These are phyloP conservation scores for Brachynemurus nebulosus DNA, from an alignment of 2,888 invertebrate genomes.

Conservation along the genomic window DNA sequence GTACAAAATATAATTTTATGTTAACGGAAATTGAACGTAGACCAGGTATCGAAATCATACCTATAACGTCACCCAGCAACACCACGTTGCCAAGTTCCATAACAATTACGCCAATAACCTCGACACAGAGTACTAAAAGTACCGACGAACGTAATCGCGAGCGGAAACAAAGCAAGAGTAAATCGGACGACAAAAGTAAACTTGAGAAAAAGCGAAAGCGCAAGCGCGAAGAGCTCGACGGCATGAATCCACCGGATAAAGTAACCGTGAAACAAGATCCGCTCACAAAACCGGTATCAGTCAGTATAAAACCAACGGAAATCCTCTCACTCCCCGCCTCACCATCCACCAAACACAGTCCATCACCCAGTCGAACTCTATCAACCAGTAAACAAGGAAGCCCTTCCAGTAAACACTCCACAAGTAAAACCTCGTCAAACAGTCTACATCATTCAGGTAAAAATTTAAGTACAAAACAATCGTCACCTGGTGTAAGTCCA, in stretches of 20 bases:
- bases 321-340: constrained; percentile 34
- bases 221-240: constrained; percentile 58
- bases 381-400: constrained; percentile 47
- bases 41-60: constrained; percentile 76
- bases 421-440: constrained; percentile 37
- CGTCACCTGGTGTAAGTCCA: constrained; percentile 62
- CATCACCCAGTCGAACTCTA: constrained; percentile 47
- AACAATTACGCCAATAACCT: constrained; percentile 71
- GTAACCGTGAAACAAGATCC: constrained; percentile 60
- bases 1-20: constrained; percentile 41
- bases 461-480: constrained; percentile 52
- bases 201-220: constrained; percentile 59
- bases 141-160: constrained; percentile 30
- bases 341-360: constrained; percentile 31
- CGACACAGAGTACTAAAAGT: constrained; percentile 33
- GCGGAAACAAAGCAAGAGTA: constrained; percentile 32
- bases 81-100: constrained; percentile 59
- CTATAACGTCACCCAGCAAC: constrained; percentile 50
- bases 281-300: constrained; percentile 54
- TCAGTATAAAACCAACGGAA: constrained; percentile 54
- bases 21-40: constrained; percentile 47
- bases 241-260: constrained; percentile 75
- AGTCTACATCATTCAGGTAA: constrained; percentile 32
- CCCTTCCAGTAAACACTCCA: constrained; percentile 38
- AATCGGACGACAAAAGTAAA: constrained; percentile 32